Base-by-base conservation (phyloP, 2,113 vertebrate genomes). In the Alectura lathami region DNA sequence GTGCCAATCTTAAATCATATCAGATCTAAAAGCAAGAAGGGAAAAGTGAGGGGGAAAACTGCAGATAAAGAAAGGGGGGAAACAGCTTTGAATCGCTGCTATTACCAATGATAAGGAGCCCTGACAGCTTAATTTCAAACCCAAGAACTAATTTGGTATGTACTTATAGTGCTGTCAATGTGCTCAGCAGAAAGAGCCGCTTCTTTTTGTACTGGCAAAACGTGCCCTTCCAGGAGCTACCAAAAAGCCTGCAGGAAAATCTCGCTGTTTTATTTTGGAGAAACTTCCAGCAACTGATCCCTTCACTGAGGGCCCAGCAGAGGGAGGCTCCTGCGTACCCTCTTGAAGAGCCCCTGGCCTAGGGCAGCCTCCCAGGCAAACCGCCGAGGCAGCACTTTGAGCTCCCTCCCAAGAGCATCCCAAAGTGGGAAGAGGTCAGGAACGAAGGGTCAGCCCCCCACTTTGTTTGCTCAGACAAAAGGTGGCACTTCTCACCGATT, bases 401-500 rank as follows among this genome's bases (percentile, higher is more conserved):
- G 26, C 62, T 68, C 26, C 56, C 57, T 82, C 36, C 7, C 0
- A 0, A 21, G 86, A 70, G 34, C 11, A 48, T 9, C 36, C 47
- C 2, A 2, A 47, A 87, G 43, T 17, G 29, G 32, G 34, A 60
- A 86, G 20, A 78, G 40, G 34, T 75, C 66, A 79, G 26, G 38
- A 69, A 22, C 27, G 24, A 80, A 80, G 59, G 12, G 27, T 38
- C 32, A 93, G 8, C 20, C 23, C 57, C 64, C 47, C 32, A 45
- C 45, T 45, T 17, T 45, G 2, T 57, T 83, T 76, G 36, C 48
- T 50, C 63, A 83, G 32, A 60, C 68, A 78, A 74, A 56, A 90
- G 50, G 68, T 0, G 0, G 47, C 40, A 47, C 57, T 89, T 34
- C 0, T 38, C 1, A 0, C 51, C 63, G 74, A 34, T 85, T 89